A percentile compares a stretch with the other conserved stretches of the same genome.
These are phyloP conservation scores for Netelia inedita DNA, from an alignment of 2,888 invertebrate genomes.

Conservation along the genomic window DNA sequence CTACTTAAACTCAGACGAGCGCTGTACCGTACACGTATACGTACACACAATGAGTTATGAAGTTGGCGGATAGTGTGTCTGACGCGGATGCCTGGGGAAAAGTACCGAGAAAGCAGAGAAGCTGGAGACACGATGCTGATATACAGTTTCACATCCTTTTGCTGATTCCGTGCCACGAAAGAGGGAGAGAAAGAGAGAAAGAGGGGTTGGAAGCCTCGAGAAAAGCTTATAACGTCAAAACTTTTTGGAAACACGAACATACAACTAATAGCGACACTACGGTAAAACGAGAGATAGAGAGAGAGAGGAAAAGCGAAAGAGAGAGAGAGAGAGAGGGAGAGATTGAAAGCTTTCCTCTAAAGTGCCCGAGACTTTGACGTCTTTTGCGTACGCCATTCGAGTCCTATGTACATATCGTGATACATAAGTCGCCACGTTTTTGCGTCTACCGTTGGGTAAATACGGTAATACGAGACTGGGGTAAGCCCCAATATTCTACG, in stretches of 20 bases:
- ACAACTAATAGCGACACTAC: constrained; percentile 19
- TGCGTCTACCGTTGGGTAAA: not conserved
- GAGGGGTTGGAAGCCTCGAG: constrained; percentile 13
- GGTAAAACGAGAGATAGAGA: constrained; percentile 8
- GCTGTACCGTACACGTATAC: not conserved
- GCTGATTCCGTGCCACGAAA: constrained; percentile 17
- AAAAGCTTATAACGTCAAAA: constrained; percentile 60
- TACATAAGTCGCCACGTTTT: not conserved
- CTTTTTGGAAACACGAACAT: constrained; percentile 57
- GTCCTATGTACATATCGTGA: not conserved
- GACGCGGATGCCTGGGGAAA: constrained; percentile 48
- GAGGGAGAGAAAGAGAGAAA: not conserved
- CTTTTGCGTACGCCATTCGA: constrained; percentile 32
- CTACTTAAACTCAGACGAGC: not conserved
- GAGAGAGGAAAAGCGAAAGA: not conserved
- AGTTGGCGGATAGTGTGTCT: constrained; percentile 45
- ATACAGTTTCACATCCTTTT: constrained; percentile 24
- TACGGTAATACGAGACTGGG: constrained; percentile 17
- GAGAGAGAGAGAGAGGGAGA: constrained; percentile 5
- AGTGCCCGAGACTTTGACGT: constrained; percentile 58
- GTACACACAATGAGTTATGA: constrained; percentile 7
- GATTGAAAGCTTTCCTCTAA: constrained; percentile 53
- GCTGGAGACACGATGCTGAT: constrained; percentile 31
- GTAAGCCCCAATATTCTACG: constrained; percentile 16
- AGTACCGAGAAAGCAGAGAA: constrained; percentile 32